phyloP scores from a whole-genome alignment of 2,113 vertebrate genomes.

The Pandion haliaetus region DNA sequence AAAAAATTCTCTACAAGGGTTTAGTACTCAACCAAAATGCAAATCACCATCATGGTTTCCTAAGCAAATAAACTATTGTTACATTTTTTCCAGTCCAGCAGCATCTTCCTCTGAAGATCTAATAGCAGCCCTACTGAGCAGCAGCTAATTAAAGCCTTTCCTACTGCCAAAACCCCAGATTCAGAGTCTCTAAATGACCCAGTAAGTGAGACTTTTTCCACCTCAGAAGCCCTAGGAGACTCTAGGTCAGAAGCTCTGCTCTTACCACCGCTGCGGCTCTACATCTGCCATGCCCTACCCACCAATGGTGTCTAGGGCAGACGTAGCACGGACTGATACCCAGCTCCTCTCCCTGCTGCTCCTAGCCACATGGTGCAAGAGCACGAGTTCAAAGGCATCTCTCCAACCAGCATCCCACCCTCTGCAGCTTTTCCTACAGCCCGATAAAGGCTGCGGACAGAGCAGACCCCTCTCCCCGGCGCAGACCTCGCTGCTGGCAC shows the following conservation, averaged over 20 bases:
- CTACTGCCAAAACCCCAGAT: slow-evolving; percentile 32
- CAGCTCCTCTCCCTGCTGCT: neutral
- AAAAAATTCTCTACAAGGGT: neutral
- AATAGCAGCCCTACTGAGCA: slow-evolving; percentile 42
- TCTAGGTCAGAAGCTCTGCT: neutral
- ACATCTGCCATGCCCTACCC: neutral
- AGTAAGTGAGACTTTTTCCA: slow-evolving; percentile 3
- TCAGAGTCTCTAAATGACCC: slow-evolving; percentile 22
- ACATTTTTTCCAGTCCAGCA: slow-evolving; percentile 45
- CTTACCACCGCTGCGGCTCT: rapidly evolving
- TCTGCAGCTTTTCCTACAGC: neutral
- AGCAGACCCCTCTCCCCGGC: neutral
- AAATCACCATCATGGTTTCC: slow-evolving; percentile 31
- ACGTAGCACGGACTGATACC: rapidly evolving
- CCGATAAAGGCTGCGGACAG: neutral
- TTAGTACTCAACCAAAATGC: neutral
- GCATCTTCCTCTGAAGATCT: slow-evolving; percentile 42
- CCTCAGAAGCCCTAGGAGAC: neutral
- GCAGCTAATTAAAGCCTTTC: slow-evolving; percentile 47
- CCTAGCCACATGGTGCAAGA: rapidly evolving
- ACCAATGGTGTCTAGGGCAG: rapidly evolving
- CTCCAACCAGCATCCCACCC: neutral
- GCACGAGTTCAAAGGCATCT: rapidly evolving
- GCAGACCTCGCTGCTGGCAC: neutral
- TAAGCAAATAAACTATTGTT: slow-evolving; percentile 44